phyloP scores from a whole-genome alignment of 1,140 invertebrate species.

The Drosophila mayri region DNA sequence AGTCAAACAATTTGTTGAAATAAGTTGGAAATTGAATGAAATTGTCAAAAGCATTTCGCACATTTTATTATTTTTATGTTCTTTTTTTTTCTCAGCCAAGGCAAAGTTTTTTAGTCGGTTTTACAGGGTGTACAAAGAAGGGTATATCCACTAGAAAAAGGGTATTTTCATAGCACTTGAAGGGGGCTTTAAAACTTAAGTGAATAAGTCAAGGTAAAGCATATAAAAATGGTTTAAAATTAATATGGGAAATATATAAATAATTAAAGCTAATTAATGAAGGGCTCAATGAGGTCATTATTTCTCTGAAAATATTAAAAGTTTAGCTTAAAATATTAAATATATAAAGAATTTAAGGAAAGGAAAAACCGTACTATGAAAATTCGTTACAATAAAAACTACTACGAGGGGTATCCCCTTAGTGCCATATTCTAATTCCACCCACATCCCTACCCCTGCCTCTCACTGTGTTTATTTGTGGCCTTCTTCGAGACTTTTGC shows the following conservation, averaged over 20 bases:
- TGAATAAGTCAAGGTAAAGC: neutral
- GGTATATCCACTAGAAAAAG: neutral
- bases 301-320: neutral
- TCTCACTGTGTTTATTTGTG: slow-evolving; percentile 44
- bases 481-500: slow-evolving; percentile 40
- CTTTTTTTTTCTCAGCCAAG: slow-evolving; percentile 25
- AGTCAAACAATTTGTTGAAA: slow-evolving; percentile 82
- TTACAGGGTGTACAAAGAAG: slow-evolving; percentile 28
- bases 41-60: slow-evolving; percentile 83
- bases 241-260: no score
- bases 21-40: slow-evolving; percentile 84
- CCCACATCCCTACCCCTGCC: neutral
- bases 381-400: neutral
- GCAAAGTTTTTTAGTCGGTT: slow-evolving; percentile 40
- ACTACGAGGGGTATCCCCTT: neutral
- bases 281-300: accelerated
- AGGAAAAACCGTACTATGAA: neutral
- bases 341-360: neutral
- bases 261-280: neutral
- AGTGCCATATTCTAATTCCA: slow-evolving; percentile 10
- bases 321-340: neutral
- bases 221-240: neutral
- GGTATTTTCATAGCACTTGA: no score
- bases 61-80: slow-evolving; percentile 68
- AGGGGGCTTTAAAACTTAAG: neutral